Conservation (phyloP, 2,113 vertebrate genomes). For the Sarotherodon lohbergeri region DNA sequence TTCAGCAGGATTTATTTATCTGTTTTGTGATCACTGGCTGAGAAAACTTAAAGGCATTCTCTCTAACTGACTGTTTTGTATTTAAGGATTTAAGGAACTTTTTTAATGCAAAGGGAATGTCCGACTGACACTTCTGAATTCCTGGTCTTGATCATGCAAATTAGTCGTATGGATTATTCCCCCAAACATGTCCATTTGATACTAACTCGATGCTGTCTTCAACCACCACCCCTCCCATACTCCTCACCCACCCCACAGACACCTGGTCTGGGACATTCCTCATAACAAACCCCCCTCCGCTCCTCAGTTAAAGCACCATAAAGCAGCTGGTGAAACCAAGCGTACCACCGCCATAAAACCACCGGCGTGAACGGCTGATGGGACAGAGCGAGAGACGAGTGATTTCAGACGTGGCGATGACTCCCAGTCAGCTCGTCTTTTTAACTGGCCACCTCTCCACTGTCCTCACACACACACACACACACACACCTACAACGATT, state of each 20-base stretch:
- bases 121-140: neutral
- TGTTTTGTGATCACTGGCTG: neutral
- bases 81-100: neutral
- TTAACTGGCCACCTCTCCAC: neutral
- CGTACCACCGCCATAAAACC: slow-evolving; percentile 1
- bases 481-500: neutral
- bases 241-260: neutral
- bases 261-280: neutral
- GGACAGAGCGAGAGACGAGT: neutral
- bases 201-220: neutral
- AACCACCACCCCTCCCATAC: neutral
- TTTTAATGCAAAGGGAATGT: rapidly evolving
- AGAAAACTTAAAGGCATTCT: neutral
- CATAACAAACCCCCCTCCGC: neutral
- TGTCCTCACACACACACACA: neutral
- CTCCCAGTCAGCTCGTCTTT: slow-evolving; percentile 2
- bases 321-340: slow-evolving; percentile 11
- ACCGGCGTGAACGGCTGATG: neutral
- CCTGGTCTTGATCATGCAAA: neutral
- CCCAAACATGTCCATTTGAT: neutral
- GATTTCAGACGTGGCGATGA: neutral
- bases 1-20: no score
- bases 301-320: slow-evolving; percentile 1
- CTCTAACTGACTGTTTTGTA: neutral
- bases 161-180: neutral